phyloP scores from a whole-genome alignment of 2,113 vertebrate genomes.

The Myocastor coypus region DNA sequence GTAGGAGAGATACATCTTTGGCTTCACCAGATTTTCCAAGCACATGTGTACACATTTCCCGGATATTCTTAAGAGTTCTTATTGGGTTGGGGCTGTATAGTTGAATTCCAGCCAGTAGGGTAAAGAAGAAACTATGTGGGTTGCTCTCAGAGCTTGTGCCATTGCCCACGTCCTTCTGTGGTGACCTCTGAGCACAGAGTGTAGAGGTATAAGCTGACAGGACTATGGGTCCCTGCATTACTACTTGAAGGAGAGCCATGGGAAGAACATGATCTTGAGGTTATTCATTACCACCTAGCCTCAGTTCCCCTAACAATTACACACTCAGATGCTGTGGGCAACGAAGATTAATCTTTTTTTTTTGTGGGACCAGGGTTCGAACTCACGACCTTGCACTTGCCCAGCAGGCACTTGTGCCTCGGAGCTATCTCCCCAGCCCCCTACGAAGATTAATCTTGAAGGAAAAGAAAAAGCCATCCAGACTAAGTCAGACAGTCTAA shows the following conservation, averaged over 20 bases:
- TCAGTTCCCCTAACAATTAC: background rate
- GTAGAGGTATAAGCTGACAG: background rate
- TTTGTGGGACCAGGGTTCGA: too few species aligned
- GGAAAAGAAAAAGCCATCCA: constrained; percentile 18
- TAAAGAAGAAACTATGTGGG: background rate
- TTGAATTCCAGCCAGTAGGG: background rate
- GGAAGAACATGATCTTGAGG: background rate
- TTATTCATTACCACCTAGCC: background rate
- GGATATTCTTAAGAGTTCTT: background rate
- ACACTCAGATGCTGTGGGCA: background rate
- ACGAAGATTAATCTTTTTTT: too few species aligned
- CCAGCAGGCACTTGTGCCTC: too few species aligned
- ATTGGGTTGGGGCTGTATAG: background rate
- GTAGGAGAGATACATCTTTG: background rate
- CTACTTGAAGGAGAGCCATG: constrained; percentile 2
- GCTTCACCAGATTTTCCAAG: background rate
- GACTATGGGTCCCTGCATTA: background rate
- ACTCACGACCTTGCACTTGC: too few species aligned
- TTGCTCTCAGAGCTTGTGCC: background rate
- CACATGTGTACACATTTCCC: background rate
- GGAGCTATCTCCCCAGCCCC: too few species aligned
- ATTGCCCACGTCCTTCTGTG: background rate
- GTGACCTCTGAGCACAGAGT: background rate
- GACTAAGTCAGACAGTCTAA: background rate
- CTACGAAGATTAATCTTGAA: constrained; percentile 29